These are phyloP conservation scores for Drosophila navojoa DNA, from an alignment of 1,140 invertebrate genomes.

Conservation along the genomic window DNA sequence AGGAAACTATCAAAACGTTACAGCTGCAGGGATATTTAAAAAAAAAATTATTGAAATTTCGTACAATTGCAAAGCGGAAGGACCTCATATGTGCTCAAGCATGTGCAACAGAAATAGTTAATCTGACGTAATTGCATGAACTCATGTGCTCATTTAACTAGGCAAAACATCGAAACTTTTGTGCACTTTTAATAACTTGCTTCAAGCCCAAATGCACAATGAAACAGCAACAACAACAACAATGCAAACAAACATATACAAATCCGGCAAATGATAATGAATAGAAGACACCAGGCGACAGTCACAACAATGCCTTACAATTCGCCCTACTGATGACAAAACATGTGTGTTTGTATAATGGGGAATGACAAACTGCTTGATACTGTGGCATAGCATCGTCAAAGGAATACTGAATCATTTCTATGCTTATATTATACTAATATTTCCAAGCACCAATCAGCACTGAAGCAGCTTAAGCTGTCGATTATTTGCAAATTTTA, in stretches of 20 bases:
- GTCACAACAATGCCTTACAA: slow-evolving; percentile 74
- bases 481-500: no score
- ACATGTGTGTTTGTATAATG: neutral
- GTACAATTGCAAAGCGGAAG: slow-evolving; percentile 16
- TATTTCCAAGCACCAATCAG: no score
- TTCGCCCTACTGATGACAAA: slow-evolving; percentile 28
- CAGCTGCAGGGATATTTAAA: no score
- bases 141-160: slow-evolving; percentile 55
- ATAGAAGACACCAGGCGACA: slow-evolving; percentile 45
- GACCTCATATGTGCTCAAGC: no score
- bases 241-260: slow-evolving; percentile 50
- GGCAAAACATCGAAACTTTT: slow-evolving; percentile 66
- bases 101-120: slow-evolving; percentile 56
- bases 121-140: slow-evolving; percentile 59
- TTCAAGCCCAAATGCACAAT: slow-evolving; percentile 78
- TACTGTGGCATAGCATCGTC: no score
- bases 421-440: no score
- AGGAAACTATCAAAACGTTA: no score
- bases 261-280: slow-evolving; percentile 51
- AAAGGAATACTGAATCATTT: no score
- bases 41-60: no score
- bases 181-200: slow-evolving; percentile 74
- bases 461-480: no score
- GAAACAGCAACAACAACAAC: slow-evolving; percentile 40
- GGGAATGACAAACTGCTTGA: neutral